Percentiles rank a stretch among this genome's conserved stretches.
These are phyloP conservation scores for Hemibagrus wyckioides DNA, from an alignment of 2,113 vertebrate genomes.

Conservation along the genomic window DNA sequence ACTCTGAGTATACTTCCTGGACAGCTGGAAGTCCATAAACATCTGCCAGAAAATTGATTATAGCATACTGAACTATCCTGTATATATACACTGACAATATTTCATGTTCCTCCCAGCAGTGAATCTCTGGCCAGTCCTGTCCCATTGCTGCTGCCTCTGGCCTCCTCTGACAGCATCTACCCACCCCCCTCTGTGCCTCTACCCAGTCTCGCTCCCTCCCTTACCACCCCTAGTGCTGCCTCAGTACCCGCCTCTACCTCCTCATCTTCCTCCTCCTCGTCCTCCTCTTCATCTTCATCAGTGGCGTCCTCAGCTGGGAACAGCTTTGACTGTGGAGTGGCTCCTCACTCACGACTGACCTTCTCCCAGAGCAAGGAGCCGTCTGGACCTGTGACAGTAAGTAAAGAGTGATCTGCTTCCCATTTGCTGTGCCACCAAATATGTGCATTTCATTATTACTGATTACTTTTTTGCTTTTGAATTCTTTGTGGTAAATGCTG, in stretches of 20 bases:
- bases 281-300: conserved; percentile 51
- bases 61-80: background rate
- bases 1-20: background rate
- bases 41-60: background rate
- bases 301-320: conserved; percentile 68
- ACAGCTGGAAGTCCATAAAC: background rate
- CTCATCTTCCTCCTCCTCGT: conserved; percentile 54
- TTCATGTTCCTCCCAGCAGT: conserved; percentile 50
- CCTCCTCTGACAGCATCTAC: conserved; percentile 72
- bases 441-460: background rate
- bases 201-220: conserved; percentile 66
- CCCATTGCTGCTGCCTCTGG: conserved; percentile 65
- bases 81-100: conserved; percentile 20
- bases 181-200: conserved; percentile 65
- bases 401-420: conserved; percentile 24
- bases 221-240: conserved; percentile 60
- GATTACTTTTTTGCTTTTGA: background rate
- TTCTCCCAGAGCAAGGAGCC: conserved; percentile 75
- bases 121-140: conserved; percentile 70
- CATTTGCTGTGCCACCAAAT: background rate
- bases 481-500: background rate
- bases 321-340: conserved; percentile 67
- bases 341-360: conserved; percentile 67
- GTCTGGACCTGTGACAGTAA: conserved; percentile 71
- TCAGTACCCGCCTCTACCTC: conserved; percentile 60